Evolutionary conservation across 2,888 invertebrate species (phyloP).

Genomic region (Doris montereyensis): DNA sequence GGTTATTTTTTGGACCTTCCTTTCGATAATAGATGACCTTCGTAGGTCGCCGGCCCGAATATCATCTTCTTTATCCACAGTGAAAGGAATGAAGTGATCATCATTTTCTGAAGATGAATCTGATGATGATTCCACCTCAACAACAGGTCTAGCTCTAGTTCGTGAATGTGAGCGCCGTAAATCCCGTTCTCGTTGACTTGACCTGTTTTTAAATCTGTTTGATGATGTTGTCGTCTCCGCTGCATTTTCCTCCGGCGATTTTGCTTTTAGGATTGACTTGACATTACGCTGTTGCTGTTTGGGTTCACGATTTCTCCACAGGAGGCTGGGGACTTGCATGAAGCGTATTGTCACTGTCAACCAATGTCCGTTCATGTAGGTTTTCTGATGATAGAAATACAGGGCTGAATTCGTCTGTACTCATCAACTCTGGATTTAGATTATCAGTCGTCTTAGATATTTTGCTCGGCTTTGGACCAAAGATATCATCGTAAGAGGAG

Average conservation of each 20-base stretch:
- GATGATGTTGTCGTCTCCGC: too few relatives aligned
- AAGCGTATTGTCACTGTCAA: too few relatives aligned
- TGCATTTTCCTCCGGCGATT: neutral
- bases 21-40: too few relatives aligned
- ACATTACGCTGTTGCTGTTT: neutral
- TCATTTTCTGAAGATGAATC: neutral
- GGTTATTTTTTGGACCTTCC: too few relatives aligned
- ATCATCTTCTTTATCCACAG: slow-evolving; percentile 7
- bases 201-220: neutral
- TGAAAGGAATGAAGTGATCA: slow-evolving; percentile 28
- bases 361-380: too few relatives aligned
- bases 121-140: neutral
- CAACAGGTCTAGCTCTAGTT: neutral
- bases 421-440: neutral
- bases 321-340: too few relatives aligned
- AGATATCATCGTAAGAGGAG: slow-evolving; percentile 29
- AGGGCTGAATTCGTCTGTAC: neutral
- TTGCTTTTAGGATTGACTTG: slow-evolving; percentile 22
- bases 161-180: neutral
- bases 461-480: neutral
- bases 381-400: too few relatives aligned
- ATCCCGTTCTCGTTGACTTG: slow-evolving; percentile 8
- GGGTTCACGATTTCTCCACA: neutral
- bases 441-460: too few relatives aligned
- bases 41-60: neutral